Evolutionary conservation across 1,140 invertebrate genomes (phyloP), one percentile per base, ranked within the genome.

Genomic region (Diorhabda carinulata): DNA sequence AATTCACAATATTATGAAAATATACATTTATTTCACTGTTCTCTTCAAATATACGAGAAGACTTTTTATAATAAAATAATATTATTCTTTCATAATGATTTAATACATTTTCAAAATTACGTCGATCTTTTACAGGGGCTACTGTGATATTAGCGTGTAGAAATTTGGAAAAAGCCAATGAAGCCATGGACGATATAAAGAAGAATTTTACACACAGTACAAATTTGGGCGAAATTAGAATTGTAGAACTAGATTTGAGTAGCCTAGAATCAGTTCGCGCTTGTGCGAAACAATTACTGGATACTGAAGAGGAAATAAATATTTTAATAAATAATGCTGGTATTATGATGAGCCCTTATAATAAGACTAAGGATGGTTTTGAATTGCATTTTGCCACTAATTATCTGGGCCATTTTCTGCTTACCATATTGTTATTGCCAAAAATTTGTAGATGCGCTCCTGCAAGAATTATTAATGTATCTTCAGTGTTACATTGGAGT

Each of bases 241-340:
- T 91, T 0, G 83, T 85, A 62, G 82, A 88, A 74, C 83, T 94
- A 52, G 89, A 95, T 81, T 83, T 96, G 0, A 80, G 84, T 2
- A 94, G 88, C 7, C 81, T 95, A 6, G 82, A 84, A 42, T 94
- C 92, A 41, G 86, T 96, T 0, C 80, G 87, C 68, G 81, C 87
- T 72, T 95, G 91, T 77, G 90, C 88, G 6, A 79, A 87, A 60
- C 82, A 85, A 42, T 80, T 95, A 2, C 76, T 85, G 8, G 79
- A 85, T 4, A 85, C 81, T 0, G 87, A 90, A 78, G 66, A 84
- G 45, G 82, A 86, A 74, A 87, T 92, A 56, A 86, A 93, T 75
- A 81, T 93, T 52, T 81, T 96, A 2, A 87, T 95, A n/a, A 93
- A 94, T 73, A 95, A 95, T 83, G 93, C 92, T 62, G 92, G 88